phyloP scores from a whole-genome alignment of 2,113 vertebrate species.

The Connochaetes taurinus region DNA sequence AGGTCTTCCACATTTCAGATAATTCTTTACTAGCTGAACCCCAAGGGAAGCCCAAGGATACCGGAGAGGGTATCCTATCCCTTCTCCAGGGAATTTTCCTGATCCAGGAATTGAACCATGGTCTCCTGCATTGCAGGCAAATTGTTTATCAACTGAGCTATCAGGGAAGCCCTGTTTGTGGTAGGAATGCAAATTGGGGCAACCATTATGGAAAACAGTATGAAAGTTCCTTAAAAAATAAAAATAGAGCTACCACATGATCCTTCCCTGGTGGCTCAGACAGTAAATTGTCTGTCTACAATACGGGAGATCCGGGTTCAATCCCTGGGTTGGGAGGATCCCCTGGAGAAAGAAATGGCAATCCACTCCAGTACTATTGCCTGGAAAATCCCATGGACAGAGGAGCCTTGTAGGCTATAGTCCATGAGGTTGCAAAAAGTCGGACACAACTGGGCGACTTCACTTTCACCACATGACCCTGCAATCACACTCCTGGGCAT shows the following conservation, averaged over 20 bases:
- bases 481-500: not conserved
- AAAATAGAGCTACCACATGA: not conserved
- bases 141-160: not conserved
- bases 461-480: not conserved
- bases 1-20: not conserved
- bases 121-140: not conserved
- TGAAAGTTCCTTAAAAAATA: not conserved
- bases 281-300: too few relatives aligned
- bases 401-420: too few relatives aligned
- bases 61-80: accelerated
- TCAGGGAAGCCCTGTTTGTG: not conserved
- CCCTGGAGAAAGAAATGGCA: too few relatives aligned
- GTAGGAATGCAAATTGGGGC: not conserved
- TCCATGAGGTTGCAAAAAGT: too few relatives aligned
- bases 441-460: too few relatives aligned
- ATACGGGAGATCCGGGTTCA: too few relatives aligned
- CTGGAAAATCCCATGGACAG: too few relatives aligned
- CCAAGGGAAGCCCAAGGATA: not conserved
- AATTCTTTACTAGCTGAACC: not conserved
- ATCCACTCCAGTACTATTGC: too few relatives aligned
- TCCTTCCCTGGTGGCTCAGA: not conserved
- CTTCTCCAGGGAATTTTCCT: not conserved
- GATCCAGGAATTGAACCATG: not conserved
- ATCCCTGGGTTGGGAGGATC: too few relatives aligned
- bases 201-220: not conserved